Conservation (phyloP, 2,888 invertebrate genomes). For the Hydraecia micacea region DNA sequence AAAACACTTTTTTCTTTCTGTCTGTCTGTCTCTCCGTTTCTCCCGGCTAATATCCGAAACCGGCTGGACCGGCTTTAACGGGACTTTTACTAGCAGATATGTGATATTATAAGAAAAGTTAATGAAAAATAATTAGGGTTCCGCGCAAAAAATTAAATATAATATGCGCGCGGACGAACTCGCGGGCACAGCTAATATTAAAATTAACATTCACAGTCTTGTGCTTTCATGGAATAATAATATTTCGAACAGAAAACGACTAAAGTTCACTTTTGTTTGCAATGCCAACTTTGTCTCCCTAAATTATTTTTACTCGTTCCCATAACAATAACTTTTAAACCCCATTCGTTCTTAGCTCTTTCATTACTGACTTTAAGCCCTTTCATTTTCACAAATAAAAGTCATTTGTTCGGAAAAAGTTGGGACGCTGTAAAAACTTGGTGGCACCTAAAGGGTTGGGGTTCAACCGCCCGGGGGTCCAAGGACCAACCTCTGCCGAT, state of each 20-base stretch:
- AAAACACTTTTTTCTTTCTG: too few species aligned
- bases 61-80: too few species aligned
- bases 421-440: conserved; percentile 50
- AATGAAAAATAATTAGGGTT: background rate
- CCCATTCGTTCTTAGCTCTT: conserved; percentile 41
- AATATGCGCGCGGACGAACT: background rate
- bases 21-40: too few species aligned
- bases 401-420: conserved; percentile 54
- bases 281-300: conserved; percentile 17
- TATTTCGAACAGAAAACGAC: background rate
- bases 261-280: conserved; percentile 21
- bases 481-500: conserved; percentile 4
- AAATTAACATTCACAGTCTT: background rate
- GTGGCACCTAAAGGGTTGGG: conserved; percentile 41
- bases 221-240: background rate
- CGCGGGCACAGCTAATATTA: background rate
- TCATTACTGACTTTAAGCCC: conserved; percentile 40
- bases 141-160: background rate
- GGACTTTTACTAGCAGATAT: background rate
- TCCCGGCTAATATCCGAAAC: too few species aligned
- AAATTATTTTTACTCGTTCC: conserved; percentile 38
- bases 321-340: conserved; percentile 33
- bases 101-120: background rate
- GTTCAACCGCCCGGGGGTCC: conserved; percentile 27
- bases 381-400: conserved; percentile 58